These are phyloP conservation scores for Trisateles emortualis DNA, from an alignment of 2,888 invertebrate genomes.

Conservation along the genomic window DNA sequence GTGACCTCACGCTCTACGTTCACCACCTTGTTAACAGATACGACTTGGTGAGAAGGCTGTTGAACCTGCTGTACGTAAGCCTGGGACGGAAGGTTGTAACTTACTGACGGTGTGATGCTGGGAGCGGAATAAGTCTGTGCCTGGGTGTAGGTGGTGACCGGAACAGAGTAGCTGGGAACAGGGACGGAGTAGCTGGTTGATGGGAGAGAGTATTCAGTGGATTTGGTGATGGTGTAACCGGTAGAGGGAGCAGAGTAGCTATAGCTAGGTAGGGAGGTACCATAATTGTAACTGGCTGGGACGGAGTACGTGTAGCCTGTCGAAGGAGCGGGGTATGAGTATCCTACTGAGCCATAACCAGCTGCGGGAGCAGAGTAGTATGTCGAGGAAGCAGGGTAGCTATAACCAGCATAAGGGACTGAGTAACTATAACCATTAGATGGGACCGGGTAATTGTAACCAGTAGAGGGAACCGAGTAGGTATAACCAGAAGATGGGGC, in stretches of 20 bases:
- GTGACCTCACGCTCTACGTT: slow-evolving; percentile 44
- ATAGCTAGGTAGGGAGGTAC: too few species aligned
- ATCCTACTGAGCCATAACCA: slow-evolving; percentile 28
- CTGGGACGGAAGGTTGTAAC: slow-evolving; percentile 8
- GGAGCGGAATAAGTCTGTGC: not conserved
- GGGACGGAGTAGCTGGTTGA: not conserved
- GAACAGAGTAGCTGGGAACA: not conserved
- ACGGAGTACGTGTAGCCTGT: not conserved
- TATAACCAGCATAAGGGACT: slow-evolving; percentile 1
- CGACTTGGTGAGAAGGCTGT: slow-evolving; percentile 9
- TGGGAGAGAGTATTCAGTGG: not conserved
- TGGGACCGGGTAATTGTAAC: slow-evolving; percentile 16
- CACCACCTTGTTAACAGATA: slow-evolving; percentile 37
- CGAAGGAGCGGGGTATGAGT: not conserved
- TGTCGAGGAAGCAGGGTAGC: slow-evolving; percentile 23
- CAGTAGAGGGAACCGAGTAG: slow-evolving; percentile 12
- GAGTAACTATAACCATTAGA: slow-evolving; percentile 3
- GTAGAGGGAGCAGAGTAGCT: slow-evolving; percentile 5
- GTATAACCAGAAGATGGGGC: slow-evolving; percentile 12
- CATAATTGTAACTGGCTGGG: too few species aligned
- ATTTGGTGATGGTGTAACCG: not conserved
- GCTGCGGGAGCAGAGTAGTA: not conserved
- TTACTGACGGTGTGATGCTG: slow-evolving; percentile 7
- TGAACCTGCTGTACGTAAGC: not conserved
- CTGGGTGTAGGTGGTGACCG: not conserved